phyloP scores from a whole-genome alignment of 2,797 vertebrate genomes.

The Sebastes vulpes region DNA sequence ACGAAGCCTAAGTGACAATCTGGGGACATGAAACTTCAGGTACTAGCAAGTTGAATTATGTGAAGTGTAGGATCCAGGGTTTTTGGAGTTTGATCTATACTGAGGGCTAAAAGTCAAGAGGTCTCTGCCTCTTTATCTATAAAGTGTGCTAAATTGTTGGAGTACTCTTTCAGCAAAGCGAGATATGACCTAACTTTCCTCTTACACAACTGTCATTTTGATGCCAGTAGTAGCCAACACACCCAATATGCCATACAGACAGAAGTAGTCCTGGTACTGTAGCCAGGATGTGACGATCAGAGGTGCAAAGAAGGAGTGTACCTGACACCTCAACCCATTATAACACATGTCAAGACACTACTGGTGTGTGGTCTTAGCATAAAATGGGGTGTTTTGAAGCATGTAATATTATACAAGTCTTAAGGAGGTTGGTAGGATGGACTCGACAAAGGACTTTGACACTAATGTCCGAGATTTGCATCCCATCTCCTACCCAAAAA shows the following conservation, averaged over 20 bases:
- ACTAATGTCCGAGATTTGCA: not conserved
- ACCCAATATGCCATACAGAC: not conserved
- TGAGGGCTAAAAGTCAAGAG: not conserved
- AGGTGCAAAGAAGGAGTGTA: not conserved
- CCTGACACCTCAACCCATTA: not conserved
- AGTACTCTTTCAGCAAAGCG: not conserved
- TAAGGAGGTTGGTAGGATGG: not conserved
- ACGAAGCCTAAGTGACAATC: not conserved
- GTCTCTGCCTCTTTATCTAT: not conserved
- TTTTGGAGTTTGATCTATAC: not conserved
- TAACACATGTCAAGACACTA: not conserved
- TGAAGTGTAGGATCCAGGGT: not conserved
- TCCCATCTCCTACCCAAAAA: not conserved
- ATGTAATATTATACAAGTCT: not conserved
- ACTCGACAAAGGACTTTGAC: not conserved
- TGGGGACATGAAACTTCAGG: not conserved
- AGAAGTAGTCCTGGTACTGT: not conserved
- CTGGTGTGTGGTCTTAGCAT: not conserved
- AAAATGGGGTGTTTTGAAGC: not conserved
- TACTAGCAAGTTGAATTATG: not conserved
- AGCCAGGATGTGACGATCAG: not conserved
- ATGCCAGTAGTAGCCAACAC: not conserved
- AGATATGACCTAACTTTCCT: not conserved
- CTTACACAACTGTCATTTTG: not conserved
- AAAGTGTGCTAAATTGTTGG: not conserved